These are phyloP conservation scores for Aptenodytes patagonicus DNA, from an alignment of 2,113 vertebrate species.

Conservation along the genomic window DNA sequence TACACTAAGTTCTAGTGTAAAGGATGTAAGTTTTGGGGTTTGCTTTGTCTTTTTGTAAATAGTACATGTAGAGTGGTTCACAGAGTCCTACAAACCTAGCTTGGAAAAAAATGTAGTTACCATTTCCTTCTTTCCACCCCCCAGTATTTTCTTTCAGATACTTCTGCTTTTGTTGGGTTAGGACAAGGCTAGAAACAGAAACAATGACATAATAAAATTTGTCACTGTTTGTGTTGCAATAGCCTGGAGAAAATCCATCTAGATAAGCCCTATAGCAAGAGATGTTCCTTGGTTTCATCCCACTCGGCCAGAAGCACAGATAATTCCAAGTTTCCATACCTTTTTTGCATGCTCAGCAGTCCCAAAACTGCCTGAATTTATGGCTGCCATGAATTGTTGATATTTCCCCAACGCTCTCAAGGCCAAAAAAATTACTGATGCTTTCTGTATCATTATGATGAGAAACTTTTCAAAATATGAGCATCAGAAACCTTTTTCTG, in stretches of 20 bases:
- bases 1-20: neutral
- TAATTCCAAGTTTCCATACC: neutral
- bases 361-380: neutral
- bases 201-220: neutral
- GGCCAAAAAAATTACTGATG: neutral
- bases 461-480: neutral
- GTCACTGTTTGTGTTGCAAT: neutral
- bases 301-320: neutral
- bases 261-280: neutral
- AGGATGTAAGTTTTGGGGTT: neutral
- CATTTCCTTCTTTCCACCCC: neutral
- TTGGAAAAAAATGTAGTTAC: neutral
- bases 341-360: neutral
- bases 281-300: neutral
- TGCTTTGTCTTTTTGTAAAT: neutral
- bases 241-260: neutral
- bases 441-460: neutral
- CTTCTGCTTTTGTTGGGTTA: slow-evolving; percentile 33
- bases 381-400: neutral
- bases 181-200: slow-evolving; percentile 8
- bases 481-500: neutral
- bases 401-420: neutral
- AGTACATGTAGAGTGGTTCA: neutral
- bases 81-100: neutral
- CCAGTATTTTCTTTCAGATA: neutral